Evolutionary conservation across 2,888 invertebrate genomes (phyloP).

Genomic region (Galeopsomyia nigrocyanea): DNA sequence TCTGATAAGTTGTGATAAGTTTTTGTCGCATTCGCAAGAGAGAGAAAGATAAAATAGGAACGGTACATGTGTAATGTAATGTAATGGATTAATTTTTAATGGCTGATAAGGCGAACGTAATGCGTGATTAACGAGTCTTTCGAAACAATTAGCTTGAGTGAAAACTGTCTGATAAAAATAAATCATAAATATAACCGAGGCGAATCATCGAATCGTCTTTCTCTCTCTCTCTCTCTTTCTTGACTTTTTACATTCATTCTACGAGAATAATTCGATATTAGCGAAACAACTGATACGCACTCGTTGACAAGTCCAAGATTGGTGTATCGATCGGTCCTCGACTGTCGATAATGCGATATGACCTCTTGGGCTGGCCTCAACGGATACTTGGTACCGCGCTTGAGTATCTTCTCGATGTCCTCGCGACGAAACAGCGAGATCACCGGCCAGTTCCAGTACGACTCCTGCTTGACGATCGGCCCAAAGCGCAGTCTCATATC

Average conservation of each 20-base stretch:
- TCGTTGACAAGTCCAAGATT: slow-evolving; percentile 87
- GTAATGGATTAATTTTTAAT: slow-evolving; percentile 25
- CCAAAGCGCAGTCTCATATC: slow-evolving; percentile 75
- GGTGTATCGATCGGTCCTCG: slow-evolving; percentile 84
- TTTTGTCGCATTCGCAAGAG: background rate
- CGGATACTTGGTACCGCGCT: slow-evolving; percentile 80
- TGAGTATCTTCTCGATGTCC: slow-evolving; percentile 84
- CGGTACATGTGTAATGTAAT: background rate
- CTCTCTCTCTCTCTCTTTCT: too few relatives aligned
- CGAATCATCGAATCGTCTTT: too few relatives aligned
- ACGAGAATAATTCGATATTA: too few relatives aligned
- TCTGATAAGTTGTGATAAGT: slow-evolving; percentile 15
- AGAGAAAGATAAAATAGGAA: background rate
- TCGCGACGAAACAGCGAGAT: slow-evolving; percentile 79
- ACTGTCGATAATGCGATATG: slow-evolving; percentile 80
- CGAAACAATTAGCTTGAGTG: slow-evolving; percentile 7
- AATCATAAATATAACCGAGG: slow-evolving; percentile 2
- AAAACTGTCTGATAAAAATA: slow-evolving; percentile 5
- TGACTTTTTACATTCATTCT: too few relatives aligned
- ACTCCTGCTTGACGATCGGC: slow-evolving; percentile 82
- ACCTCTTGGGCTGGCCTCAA: slow-evolving; percentile 87
- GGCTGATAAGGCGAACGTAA: slow-evolving; percentile 21
- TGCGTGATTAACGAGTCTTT: slow-evolving; percentile 17
- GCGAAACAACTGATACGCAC: slow-evolving; percentile 71
- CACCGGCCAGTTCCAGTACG: slow-evolving; percentile 79